Percentiles rank a stretch among this genome's conserved stretches.
phyloP scores from a whole-genome alignment of 2,888 invertebrate genomes.

The Nematopogon swammerdamellus region DNA sequence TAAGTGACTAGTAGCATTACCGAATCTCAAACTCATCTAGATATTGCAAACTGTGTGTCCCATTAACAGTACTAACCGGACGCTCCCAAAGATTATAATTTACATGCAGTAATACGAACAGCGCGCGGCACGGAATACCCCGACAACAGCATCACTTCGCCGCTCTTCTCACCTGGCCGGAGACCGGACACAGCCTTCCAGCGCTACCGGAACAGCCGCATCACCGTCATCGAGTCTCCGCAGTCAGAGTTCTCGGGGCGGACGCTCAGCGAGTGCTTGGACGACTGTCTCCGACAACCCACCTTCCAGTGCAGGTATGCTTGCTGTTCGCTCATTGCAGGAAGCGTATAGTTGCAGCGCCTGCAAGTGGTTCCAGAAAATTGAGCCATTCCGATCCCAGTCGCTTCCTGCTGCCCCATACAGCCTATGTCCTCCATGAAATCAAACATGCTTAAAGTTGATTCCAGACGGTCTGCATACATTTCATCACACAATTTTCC shows the following conservation, averaged over 20 bases:
- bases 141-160: constrained; percentile 81
- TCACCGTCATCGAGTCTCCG: constrained; percentile 72
- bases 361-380: constrained; percentile 1
- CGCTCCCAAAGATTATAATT: not conserved
- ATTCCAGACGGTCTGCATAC: too few species aligned
- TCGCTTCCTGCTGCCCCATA: too few species aligned
- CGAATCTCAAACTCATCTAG: too few species aligned
- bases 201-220: constrained; percentile 78
- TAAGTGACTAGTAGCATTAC: not conserved
- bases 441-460: too few species aligned
- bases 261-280: constrained; percentile 84
- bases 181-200: constrained; percentile 88
- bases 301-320: constrained; percentile 86
- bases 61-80: not conserved
- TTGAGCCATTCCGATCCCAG: not conserved
- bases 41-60: not conserved
- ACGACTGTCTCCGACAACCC: constrained; percentile 84
- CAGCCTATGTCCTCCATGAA: too few species aligned
- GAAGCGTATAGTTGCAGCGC: not conserved
- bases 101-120: constrained; percentile 24
- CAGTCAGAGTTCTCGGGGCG: constrained; percentile 87
- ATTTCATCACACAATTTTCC: too few species aligned
- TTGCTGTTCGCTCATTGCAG: not conserved
- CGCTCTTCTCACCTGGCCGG: constrained; percentile 76
- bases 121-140: constrained; percentile 87